Evolutionary conservation across 2,113 vertebrate genomes (phyloP).

Genomic region (Halichoerus grypus): DNA sequence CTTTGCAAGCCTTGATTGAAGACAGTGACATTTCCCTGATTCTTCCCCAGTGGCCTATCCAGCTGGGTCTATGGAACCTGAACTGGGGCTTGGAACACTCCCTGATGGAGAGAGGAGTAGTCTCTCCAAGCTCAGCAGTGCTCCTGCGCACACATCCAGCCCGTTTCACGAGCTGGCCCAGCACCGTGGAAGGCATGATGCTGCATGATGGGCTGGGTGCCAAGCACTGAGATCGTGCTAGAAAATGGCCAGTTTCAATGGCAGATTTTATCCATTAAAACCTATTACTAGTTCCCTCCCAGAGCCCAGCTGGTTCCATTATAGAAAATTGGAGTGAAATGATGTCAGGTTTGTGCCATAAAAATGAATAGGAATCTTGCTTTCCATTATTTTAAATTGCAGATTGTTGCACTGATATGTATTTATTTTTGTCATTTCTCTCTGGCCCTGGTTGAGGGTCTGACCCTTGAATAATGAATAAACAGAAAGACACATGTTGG

Average conservation of each 20-base stretch:
- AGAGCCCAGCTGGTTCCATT: constrained; percentile 76
- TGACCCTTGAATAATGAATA: constrained; percentile 73
- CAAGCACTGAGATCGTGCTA: constrained; percentile 73
- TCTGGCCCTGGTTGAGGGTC: constrained; percentile 65
- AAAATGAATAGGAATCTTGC: constrained; percentile 69
- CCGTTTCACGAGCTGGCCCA: background rate
- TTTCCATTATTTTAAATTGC: constrained; percentile 69
- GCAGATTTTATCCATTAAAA: constrained; percentile 81
- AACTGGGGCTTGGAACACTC: background rate
- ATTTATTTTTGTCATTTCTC: constrained; percentile 70
- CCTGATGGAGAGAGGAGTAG: accelerated
- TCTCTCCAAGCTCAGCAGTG: background rate
- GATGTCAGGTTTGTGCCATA: constrained; percentile 64
- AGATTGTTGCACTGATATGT: constrained; percentile 62
- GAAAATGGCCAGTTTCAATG: constrained; percentile 77
- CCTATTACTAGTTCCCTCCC: constrained; percentile 77
- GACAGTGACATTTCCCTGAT: background rate
- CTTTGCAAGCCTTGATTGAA: background rate
- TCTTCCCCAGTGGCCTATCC: background rate
- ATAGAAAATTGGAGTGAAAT: constrained; percentile 74
- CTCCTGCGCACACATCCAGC: background rate
- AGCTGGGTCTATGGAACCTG: background rate
- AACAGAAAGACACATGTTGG: constrained; percentile 66
- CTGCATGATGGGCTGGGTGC: constrained; percentile 55
- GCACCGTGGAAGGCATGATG: background rate